These are phyloP conservation scores for Ceratitis capitata DNA, from an alignment of 1,140 invertebrate species.

Conservation along the genomic window DNA sequence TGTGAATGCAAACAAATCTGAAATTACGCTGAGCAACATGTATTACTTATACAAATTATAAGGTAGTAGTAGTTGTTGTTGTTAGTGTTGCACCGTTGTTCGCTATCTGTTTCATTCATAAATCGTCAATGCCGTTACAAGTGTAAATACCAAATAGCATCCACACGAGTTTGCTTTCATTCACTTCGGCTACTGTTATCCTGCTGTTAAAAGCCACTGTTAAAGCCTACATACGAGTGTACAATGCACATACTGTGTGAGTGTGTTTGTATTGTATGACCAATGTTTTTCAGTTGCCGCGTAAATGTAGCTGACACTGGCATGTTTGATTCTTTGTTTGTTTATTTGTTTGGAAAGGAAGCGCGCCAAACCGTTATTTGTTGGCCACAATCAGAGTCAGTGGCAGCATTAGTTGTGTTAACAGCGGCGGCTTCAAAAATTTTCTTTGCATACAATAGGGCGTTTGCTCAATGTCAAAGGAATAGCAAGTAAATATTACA, in stretches of 20 bases:
- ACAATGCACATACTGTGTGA: neutral
- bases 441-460: neutral
- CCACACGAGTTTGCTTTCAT: neutral
- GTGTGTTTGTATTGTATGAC: neutral
- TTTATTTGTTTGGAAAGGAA: neutral
- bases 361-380: neutral
- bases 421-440: no score
- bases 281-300: neutral
- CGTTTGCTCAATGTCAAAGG: neutral
- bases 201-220: neutral
- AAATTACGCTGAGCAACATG: neutral
- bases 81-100: neutral
- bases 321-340: neutral
- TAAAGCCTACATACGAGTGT: neutral
- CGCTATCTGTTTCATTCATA: neutral
- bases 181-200: neutral
- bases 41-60: neutral
- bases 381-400: neutral
- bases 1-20: neutral
- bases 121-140: neutral
- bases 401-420: neutral
- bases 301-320: neutral
- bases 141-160: neutral
- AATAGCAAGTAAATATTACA: neutral
- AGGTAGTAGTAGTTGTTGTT: no score